Base-by-base conservation (phyloP, 2,797 vertebrate genomes). In the Allenopithecus nigroviridis region DNA sequence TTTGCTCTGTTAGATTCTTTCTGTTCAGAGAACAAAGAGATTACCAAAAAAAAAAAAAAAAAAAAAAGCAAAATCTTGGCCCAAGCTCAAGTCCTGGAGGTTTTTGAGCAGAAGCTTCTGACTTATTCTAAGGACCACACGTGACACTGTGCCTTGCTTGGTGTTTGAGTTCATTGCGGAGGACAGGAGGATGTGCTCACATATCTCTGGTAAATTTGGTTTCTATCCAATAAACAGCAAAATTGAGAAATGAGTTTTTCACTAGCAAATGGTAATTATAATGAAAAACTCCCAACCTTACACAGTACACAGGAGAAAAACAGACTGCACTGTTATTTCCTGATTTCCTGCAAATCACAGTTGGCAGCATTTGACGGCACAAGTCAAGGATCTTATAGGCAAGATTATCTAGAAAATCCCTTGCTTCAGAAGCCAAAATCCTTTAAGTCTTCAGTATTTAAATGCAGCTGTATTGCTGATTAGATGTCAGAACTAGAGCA, bases 371-470 rank as follows among this genome's bases (percentile, higher is more conserved):
- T 72, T 79, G 86, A 81, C 33, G 8, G 57, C 84, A 53, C 90
- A 86, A 95, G 97, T 97, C 90, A 94, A 96, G 96, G 95, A 96
- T 95, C 96, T 95, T 74, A 96, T 79, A 92, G 97, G 94, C 76
- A 95, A 97, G 96, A 97, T 97, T 94, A 96, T 96, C 97, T 92
- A 83, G 96, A 96, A 96, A 97, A 98, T 97, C 97, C 97, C 72
- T 94, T 85, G 93, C 94, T 97, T 97, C 95, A 92, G 92, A 97
- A 97, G 88, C 78, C 78, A 57, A 95, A 92, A 96, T 97, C 98
- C 96, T 96, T 95, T 96, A 97, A 97, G 95, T 96, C 97, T 50
- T 91, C 96, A 48, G 95, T 97, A 92, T 96, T 98, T 98, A 97
- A 97, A 97, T 84, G 96, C 94, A 96, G 97, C 97, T 96, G 97